These are phyloP conservation scores for Popillia japonica DNA, from an alignment of 1,140 invertebrate species.

Conservation along the genomic window DNA sequence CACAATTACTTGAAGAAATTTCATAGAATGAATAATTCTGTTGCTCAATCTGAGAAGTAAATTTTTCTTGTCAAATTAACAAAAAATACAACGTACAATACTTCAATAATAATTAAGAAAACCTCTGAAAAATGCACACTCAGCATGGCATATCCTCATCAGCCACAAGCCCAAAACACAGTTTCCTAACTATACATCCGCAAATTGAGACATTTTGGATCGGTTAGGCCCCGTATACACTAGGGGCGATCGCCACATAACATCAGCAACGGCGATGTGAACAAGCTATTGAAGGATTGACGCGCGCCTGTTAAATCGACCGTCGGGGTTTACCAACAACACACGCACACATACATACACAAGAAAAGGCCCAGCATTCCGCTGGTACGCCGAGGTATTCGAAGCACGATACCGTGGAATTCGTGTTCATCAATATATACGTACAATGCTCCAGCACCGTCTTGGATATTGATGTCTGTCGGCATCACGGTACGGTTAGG, in stretches of 20 bases:
- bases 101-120: too few relatives aligned
- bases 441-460: not conserved
- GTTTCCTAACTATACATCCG: not conserved
- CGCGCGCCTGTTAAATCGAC: conserved; percentile 16
- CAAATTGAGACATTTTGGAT: conserved; percentile 29
- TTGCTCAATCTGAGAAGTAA: too few relatives aligned
- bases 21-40: too few relatives aligned
- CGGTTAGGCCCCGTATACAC: not conserved
- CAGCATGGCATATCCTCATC: too few relatives aligned
- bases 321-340: conserved; percentile 21
- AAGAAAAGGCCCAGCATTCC: conserved; percentile 8
- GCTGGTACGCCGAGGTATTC: conserved; percentile 26
- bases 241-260: not conserved
- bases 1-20: too few relatives aligned
- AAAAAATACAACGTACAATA: too few relatives aligned
- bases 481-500: not conserved
- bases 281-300: conserved; percentile 29
- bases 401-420: conserved; percentile 5
- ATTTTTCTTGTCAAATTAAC: too few relatives aligned
- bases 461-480: not conserved
- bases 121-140: too few relatives aligned
- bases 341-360: not conserved
- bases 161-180: too few relatives aligned
- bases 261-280: not conserved
- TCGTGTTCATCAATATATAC: conserved; percentile 33